phyloP scores from a whole-genome alignment of 2,113 vertebrate genomes.

The Proteles cristata region DNA sequence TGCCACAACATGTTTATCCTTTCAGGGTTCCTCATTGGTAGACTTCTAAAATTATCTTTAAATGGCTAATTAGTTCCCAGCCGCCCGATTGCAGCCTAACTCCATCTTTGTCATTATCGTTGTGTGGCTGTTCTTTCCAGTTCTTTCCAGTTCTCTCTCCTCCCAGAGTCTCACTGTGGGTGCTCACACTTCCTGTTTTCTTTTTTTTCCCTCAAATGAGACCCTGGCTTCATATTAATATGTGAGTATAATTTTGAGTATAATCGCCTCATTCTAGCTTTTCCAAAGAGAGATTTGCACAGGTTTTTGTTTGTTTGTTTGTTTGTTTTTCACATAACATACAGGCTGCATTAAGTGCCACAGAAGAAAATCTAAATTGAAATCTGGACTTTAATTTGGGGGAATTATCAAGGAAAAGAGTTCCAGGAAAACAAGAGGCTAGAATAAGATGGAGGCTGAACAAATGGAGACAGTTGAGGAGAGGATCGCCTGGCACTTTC shows the following conservation, averaged over 20 bases:
- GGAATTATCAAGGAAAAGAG: not conserved
- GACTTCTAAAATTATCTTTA: conserved; percentile 32
- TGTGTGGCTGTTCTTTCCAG: too few relatives aligned
- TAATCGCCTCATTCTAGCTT: not conserved
- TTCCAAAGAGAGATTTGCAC: not conserved
- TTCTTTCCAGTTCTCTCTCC: not conserved
- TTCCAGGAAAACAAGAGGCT: not conserved
- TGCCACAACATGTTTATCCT: not conserved
- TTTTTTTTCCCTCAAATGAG: not conserved
- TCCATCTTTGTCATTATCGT: not conserved
- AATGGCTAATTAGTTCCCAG: conserved; percentile 52
- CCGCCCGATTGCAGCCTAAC: not conserved
- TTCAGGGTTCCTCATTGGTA: not conserved
- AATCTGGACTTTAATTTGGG: not conserved
- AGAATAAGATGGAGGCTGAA: not conserved
- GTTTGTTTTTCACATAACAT: not conserved
- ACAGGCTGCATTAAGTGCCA: not conserved
- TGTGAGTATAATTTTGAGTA: conserved; percentile 18
- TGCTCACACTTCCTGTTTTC: not conserved
- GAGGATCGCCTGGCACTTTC: not conserved
- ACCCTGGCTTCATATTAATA: conserved; percentile 35
- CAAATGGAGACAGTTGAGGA: rapidly evolving
- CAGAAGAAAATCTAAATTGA: not conserved
- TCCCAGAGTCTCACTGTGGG: not conserved
- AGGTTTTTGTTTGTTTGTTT: not conserved